A percentile compares a stretch with the other conserved stretches of the same genome.
phyloP scores from a whole-genome alignment of 1,140 invertebrate species.

The Daktulosphaira vitifoliae region DNA sequence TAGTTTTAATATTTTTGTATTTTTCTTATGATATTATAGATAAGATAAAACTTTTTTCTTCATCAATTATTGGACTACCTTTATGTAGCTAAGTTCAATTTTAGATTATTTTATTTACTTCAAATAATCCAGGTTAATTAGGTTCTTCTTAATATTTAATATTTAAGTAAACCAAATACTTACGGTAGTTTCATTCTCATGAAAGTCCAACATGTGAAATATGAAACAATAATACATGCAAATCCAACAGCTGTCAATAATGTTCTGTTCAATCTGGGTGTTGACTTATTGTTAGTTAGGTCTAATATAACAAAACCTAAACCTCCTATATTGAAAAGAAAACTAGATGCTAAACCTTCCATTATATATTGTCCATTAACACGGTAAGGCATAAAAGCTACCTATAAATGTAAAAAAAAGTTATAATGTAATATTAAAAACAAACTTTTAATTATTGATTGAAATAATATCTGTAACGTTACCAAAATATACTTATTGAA shows the following conservation, averaged over 20 bases:
- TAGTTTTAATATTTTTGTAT: too few species aligned
- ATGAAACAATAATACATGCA: constrained; percentile 85
- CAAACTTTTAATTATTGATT: background rate
- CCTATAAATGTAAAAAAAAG: constrained; percentile 46
- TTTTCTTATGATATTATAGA: too few species aligned
- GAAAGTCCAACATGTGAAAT: constrained; percentile 94
- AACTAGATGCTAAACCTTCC: constrained; percentile 94
- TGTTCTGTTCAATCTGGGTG: constrained; percentile 85
- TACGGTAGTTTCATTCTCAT: constrained; percentile 98
- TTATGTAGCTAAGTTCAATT: too few species aligned
- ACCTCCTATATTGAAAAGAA: constrained; percentile 90
- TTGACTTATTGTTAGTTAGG: constrained; percentile 74
- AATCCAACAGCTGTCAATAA: constrained; percentile 88
- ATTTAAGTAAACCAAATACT: constrained; percentile 44
- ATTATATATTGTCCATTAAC: constrained; percentile 99
- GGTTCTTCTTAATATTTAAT: constrained; percentile 32
- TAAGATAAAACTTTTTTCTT: too few species aligned
- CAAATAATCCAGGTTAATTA: too few species aligned
- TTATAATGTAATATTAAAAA: background rate
- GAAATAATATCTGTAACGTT: background rate
- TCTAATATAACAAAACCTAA: constrained; percentile 95
- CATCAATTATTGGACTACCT: too few species aligned
- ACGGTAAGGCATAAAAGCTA: constrained; percentile 96
- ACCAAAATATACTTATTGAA: too few species aligned
- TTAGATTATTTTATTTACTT: constrained; percentile 5